Percentiles rank a stretch among this genome's conserved stretches.
These are phyloP conservation scores for Dolichotis patagonum DNA, from an alignment of 2,113 vertebrate genomes.

Conservation along the genomic window DNA sequence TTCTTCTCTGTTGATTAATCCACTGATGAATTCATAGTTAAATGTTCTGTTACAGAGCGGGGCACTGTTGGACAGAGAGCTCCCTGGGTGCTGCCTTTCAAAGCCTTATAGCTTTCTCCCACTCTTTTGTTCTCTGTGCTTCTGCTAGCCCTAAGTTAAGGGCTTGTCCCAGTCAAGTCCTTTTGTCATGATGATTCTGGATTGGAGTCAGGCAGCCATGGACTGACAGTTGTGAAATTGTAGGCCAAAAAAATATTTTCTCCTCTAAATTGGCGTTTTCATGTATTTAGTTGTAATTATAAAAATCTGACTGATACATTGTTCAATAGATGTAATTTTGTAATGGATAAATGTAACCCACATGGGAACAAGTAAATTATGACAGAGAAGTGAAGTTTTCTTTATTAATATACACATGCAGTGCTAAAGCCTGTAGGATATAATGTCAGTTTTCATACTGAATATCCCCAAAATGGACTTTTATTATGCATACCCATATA, in stretches of 20 bases:
- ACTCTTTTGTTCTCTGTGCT: neutral
- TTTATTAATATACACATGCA: neutral
- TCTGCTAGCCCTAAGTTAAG: neutral
- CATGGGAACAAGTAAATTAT: conserved; percentile 6
- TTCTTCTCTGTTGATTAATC: neutral
- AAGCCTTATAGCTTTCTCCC: neutral
- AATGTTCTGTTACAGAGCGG: neutral
- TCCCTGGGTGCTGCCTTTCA: neutral
- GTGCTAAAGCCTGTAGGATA: neutral
- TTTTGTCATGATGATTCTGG: neutral
- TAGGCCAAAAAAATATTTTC: neutral
- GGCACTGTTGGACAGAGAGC: neutral
- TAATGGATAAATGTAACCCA: neutral
- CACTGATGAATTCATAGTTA: neutral
- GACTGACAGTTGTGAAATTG: neutral
- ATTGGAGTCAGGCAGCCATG: neutral
- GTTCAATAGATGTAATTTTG: neutral
- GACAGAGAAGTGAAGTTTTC: neutral
- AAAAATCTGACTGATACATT: neutral
- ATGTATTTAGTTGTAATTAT: neutral
- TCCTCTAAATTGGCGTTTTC: neutral
- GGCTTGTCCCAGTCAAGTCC: neutral
- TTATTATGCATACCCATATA: neutral
- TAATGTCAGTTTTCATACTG: neutral
- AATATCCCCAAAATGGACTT: neutral